Percentiles rank a stretch among this genome's conserved stretches.
Evolutionary conservation across 2,797 vertebrate genomes (phyloP).

Genomic region (Eupleurogrammus muticus): DNA sequence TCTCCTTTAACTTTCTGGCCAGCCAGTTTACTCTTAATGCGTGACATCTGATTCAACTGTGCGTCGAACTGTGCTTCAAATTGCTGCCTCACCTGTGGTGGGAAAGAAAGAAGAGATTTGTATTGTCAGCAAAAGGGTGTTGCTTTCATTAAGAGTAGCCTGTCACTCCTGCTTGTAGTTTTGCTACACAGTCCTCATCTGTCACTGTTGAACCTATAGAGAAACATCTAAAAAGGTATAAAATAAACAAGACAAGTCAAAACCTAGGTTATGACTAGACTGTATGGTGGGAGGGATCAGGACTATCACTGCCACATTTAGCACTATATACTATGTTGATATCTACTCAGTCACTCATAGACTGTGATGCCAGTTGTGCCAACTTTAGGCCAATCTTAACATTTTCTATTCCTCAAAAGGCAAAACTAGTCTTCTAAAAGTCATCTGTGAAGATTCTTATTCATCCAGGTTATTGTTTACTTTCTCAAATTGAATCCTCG

Average conservation of each 20-base stretch:
- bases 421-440: background rate
- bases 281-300: no score
- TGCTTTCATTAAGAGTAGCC: background rate
- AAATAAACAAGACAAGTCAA: background rate
- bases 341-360: no score
- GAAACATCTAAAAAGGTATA: background rate
- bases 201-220: background rate
- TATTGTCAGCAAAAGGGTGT: background rate
- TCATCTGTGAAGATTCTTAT: no score
- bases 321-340: no score
- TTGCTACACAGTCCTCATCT: background rate
- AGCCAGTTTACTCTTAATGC: conserved; percentile 49
- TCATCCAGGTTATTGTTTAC: no score
- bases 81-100: conserved; percentile 62
- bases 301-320: no score
- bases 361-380: background rate
- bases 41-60: conserved; percentile 55
- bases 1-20: conserved; percentile 4
- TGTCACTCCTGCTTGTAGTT: background rate
- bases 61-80: conserved; percentile 62
- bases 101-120: background rate
- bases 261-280: no score
- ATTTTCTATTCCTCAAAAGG: background rate
- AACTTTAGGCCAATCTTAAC: background rate
- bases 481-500: no score